These are phyloP conservation scores for Bombus fervidus DNA, from an alignment of 1,140 invertebrate genomes.

Conservation along the genomic window DNA sequence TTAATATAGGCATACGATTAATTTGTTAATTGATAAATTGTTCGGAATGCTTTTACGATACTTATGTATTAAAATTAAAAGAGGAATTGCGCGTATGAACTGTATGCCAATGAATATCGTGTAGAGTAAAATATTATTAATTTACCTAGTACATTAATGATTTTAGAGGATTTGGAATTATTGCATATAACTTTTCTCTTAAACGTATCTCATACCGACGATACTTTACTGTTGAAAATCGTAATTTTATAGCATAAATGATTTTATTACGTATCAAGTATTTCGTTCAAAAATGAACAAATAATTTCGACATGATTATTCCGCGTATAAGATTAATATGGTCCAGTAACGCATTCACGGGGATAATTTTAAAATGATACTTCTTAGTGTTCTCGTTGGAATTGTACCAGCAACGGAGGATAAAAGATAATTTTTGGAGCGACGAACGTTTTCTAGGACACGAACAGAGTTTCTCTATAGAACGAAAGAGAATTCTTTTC, in stretches of 20 bases:
- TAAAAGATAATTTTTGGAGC: slow-evolving; percentile 3
- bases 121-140: not conserved
- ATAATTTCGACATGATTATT: not conserved
- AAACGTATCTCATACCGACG: not conserved
- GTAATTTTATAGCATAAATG: not conserved
- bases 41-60: too few species aligned
- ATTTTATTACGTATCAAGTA: not conserved
- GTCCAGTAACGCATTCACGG: not conserved
- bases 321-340: not conserved
- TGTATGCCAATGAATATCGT: not conserved
- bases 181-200: not conserved
- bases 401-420: not conserved
- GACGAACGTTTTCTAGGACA: not conserved
- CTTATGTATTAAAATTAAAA: too few species aligned
- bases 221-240: not conserved
- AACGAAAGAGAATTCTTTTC: not conserved
- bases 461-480: not conserved
- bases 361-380: not conserved
- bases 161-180: not conserved
- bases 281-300: not conserved
- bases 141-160: not conserved
- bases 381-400: not conserved
- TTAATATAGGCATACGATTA: not conserved
- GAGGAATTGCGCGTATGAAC: too few species aligned
- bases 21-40: not conserved